These are phyloP conservation scores for Platycnemis pennipes DNA, from an alignment of 2,888 invertebrate genomes.

Conservation along the genomic window DNA sequence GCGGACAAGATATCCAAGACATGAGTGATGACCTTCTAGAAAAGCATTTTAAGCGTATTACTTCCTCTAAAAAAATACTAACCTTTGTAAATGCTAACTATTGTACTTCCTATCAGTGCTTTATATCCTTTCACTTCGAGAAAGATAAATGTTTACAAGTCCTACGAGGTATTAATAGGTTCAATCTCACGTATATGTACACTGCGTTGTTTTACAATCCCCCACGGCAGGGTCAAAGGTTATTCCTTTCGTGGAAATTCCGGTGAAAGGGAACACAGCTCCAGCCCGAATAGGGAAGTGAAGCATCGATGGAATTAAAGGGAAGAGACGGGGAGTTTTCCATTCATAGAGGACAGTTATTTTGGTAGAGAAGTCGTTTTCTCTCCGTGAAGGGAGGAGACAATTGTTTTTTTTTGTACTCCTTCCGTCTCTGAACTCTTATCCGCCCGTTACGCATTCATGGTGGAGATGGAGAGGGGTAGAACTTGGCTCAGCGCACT, in stretches of 20 bases:
- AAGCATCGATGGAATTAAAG: not conserved
- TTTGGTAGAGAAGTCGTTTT: not conserved
- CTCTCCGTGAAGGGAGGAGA: not conserved
- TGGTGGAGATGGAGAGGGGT: constrained; percentile 32
- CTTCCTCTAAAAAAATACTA: too few species aligned
- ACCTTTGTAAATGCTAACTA: too few species aligned
- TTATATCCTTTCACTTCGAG: not conserved
- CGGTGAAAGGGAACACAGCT: not conserved
- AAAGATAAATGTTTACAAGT: not conserved
- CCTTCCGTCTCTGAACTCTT: not conserved
- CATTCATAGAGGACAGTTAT: constrained; percentile 4
- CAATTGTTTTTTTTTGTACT: not conserved
- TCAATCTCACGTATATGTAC: not conserved
- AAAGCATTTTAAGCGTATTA: too few species aligned
- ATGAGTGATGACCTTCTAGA: too few species aligned
- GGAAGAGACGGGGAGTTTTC: not conserved
- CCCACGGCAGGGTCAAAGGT: not conserved
- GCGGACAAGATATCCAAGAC: too few species aligned
- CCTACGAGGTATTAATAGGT: not conserved
- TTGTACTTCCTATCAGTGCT: too few species aligned
- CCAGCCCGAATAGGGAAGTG: not conserved
- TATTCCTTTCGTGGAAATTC: not conserved
- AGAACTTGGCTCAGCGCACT: not conserved
- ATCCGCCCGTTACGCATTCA: not conserved
- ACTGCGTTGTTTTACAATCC: too few species aligned